Evolutionary conservation across 2,797 vertebrate species (phyloP).

Genomic region (Lagodon rhomboides): DNA sequence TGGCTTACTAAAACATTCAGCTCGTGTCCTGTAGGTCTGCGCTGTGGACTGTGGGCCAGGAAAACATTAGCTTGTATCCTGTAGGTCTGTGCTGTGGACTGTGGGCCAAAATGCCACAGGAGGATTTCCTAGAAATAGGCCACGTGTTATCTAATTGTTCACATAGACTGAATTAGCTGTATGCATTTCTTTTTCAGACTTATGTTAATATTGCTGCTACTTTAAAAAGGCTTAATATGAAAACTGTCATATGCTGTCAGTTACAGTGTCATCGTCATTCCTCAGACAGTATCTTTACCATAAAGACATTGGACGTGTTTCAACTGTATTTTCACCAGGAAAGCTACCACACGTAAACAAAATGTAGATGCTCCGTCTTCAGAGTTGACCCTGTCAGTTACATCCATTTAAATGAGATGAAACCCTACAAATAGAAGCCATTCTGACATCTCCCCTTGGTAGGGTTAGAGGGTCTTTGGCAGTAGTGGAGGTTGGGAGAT

Average conservation of each 20-base stretch:
- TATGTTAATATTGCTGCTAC: not conserved
- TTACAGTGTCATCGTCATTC: not conserved
- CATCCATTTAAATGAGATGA: not conserved
- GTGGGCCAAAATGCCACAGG: not conserved
- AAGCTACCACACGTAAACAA: not conserved
- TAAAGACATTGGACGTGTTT: not conserved
- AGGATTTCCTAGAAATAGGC: not conserved
- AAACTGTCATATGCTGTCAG: not conserved
- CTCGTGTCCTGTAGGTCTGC: not conserved
- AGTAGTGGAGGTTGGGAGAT: not conserved
- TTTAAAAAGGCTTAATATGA: not conserved
- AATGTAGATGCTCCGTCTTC: not conserved
- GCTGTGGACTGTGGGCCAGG: not conserved
- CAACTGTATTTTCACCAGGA: not conserved
- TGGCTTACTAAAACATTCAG: constrained; percentile 6
- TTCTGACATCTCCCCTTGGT: not conserved
- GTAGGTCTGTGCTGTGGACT: not conserved
- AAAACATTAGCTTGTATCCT: not conserved
- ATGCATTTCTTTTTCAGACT: not conserved
- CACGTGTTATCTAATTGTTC: not conserved
- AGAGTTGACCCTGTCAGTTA: not conserved
- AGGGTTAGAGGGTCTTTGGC: not conserved
- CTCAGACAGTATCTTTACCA: not conserved
- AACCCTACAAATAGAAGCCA: constrained; percentile 1
- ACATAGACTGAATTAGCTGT: not conserved